These are phyloP conservation scores for Epinephelus lanceolatus DNA, from an alignment of 2,113 vertebrate species.

Conservation along the genomic window DNA sequence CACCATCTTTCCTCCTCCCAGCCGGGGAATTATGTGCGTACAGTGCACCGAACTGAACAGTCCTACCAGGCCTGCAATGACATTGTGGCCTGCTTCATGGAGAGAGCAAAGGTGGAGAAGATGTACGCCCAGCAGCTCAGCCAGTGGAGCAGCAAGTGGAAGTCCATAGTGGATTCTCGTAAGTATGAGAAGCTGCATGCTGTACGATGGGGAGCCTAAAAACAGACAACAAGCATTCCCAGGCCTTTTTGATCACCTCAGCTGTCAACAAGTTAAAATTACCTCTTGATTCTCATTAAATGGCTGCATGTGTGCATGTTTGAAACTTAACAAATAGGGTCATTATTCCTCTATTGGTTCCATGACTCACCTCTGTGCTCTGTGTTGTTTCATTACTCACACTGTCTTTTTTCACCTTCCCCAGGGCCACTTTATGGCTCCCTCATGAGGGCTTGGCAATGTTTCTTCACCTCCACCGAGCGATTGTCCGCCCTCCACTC, in stretches of 20 bases:
- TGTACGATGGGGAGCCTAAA: not conserved
- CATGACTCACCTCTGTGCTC: conserved; percentile 56
- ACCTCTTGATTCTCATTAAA: conserved; percentile 21
- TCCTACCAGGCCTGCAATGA: conserved; percentile 87
- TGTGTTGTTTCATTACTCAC: conserved; percentile 12
- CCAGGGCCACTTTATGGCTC: conserved; percentile 89
- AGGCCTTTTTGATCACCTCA: conserved; percentile 30
- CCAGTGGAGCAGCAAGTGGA: conserved; percentile 90
- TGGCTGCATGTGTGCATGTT: conserved; percentile 43
- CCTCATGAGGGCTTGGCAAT: conserved; percentile 87
- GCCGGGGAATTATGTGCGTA: conserved; percentile 85
- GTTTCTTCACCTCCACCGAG: conserved; percentile 88
- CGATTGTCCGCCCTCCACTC: conserved; percentile 85
- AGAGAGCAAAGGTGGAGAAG: conserved; percentile 87
- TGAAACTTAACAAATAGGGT: conserved; percentile 39
- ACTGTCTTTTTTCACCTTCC: conserved; percentile 19
- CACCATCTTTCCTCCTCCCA: conserved; percentile 54
- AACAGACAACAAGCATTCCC: not conserved
- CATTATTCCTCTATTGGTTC: conserved; percentile 54
- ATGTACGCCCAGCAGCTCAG: conserved; percentile 87
- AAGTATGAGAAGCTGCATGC: conserved; percentile 61
- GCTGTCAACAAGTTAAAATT: conserved; percentile 33
- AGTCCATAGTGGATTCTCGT: conserved; percentile 85
- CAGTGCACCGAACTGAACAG: conserved; percentile 84
- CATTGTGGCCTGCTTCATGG: conserved; percentile 86